phyloP scores from a whole-genome alignment of 2,797 vertebrate species.

The Cephalopachus bancanus region DNA sequence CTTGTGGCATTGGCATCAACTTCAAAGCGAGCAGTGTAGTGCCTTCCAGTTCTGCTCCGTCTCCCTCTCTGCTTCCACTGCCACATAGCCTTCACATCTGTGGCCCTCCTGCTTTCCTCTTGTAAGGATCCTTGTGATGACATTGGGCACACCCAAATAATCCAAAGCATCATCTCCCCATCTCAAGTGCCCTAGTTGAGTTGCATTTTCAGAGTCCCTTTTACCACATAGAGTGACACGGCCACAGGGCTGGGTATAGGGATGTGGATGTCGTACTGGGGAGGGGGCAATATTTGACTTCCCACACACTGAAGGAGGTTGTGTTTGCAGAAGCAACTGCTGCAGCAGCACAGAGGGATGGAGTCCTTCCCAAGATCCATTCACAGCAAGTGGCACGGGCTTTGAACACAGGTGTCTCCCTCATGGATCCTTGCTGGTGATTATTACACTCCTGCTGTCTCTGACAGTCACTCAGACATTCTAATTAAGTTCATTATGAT shows the following conservation, averaged over 20 bases:
- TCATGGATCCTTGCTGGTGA: background rate
- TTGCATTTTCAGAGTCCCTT: background rate
- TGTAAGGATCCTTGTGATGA: background rate
- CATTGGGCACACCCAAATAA: background rate
- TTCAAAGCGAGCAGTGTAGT: background rate
- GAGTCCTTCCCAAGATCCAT: slow-evolving; percentile 27
- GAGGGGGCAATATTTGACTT: background rate
- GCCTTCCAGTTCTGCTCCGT: background rate
- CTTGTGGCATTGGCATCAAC: background rate
- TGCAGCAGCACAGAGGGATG: background rate
- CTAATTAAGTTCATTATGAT: background rate
- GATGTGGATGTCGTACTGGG: too few relatives aligned
- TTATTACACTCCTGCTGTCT: background rate
- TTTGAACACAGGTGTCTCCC: background rate
- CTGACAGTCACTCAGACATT: slow-evolving; percentile 32
- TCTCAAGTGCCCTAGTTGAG: background rate
- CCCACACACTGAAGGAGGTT: background rate
- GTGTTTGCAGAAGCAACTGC: slow-evolving; percentile 28
- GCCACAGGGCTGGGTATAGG: too few relatives aligned
- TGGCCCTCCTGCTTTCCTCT: background rate
- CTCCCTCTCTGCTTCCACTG: background rate
- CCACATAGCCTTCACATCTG: background rate
- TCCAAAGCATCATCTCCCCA: background rate
- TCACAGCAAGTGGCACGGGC: slow-evolving; percentile 13
- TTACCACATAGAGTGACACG: background rate